Conservation (phyloP, 2,113 vertebrate species). For the Pontoporia blainvillei region DNA sequence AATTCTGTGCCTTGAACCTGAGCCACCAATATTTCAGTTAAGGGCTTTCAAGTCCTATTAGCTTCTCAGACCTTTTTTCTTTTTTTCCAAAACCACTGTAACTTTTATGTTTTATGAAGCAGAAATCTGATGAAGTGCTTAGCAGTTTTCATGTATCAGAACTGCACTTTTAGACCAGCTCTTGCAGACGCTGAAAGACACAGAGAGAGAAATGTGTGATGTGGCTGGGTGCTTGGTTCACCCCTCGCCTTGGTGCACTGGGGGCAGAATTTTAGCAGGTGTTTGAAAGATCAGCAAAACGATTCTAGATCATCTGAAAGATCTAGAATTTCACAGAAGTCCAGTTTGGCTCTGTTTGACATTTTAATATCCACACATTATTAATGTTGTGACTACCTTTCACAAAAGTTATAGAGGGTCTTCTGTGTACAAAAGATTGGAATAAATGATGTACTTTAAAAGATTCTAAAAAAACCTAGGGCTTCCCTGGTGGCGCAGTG, state of each 20-base stretch:
- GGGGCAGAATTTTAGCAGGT: neutral
- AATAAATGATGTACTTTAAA: neutral
- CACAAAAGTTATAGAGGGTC: neutral
- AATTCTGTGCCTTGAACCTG: neutral
- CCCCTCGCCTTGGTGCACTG: rapidly evolving
- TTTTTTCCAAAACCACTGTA: neutral
- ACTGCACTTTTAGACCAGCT: neutral
- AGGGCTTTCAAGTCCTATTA: neutral
- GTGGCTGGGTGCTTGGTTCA: neutral
- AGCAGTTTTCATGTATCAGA: neutral
- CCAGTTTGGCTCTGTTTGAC: neutral
- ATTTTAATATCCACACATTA: neutral
- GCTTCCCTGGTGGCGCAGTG: too few relatives aligned
- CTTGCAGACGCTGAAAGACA: neutral
- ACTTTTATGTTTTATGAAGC: slow-evolving; percentile 23
- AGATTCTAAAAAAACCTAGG: neutral
- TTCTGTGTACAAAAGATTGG: neutral
- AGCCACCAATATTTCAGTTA: neutral
- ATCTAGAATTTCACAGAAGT: neutral
- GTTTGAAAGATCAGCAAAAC: neutral
- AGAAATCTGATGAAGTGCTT: slow-evolving; percentile 19
- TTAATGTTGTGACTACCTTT: neutral
- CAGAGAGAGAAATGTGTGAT: neutral
- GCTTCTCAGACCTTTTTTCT: neutral
- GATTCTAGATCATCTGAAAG: neutral